Percentiles rank a stretch among this genome's conserved stretches.
Evolutionary conservation across 2,113 vertebrate species (phyloP).

Genomic region (Propithecus coquereli): DNA sequence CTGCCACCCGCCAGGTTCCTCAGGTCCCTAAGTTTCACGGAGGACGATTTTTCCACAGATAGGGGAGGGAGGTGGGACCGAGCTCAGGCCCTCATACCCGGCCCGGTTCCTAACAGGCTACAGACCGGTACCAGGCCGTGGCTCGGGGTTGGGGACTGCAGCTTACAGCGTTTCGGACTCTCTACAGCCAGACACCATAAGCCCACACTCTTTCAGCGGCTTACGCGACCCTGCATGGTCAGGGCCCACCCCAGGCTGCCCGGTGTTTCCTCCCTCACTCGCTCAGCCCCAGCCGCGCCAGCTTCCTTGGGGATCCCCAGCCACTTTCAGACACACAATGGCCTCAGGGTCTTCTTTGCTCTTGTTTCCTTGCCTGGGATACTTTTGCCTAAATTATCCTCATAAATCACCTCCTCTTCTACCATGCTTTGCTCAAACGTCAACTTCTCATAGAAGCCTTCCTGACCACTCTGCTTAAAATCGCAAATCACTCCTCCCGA

Average conservation of each 20-base stretch:
- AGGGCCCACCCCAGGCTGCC: not conserved
- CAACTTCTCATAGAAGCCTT: not conserved
- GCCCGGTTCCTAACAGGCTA: no score
- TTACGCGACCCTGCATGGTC: not conserved
- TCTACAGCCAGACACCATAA: not conserved
- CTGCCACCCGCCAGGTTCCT: no score
- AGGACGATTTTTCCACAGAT: no score
- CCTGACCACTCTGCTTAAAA: not conserved
- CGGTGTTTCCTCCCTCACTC: not conserved
- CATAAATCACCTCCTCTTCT: not conserved
- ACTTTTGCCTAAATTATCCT: not conserved
- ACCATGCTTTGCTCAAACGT: not conserved
- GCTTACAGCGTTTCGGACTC: not conserved
- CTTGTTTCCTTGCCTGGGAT: not conserved
- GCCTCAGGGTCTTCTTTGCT: not conserved
- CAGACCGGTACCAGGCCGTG: no score
- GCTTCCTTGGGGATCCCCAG: not conserved
- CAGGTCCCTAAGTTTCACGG: no score
- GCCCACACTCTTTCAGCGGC: not conserved
- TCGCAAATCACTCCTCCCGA: not conserved
- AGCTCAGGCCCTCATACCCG: no score
- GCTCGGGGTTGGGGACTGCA: no score
- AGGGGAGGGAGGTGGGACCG: rapidly evolving
- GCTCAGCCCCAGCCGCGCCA: no score
- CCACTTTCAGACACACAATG: not conserved